Evolutionary conservation across 2,113 vertebrate genomes (phyloP), one percentile per base, ranked within the genome.

Genomic region (Fulica atra): DNA sequence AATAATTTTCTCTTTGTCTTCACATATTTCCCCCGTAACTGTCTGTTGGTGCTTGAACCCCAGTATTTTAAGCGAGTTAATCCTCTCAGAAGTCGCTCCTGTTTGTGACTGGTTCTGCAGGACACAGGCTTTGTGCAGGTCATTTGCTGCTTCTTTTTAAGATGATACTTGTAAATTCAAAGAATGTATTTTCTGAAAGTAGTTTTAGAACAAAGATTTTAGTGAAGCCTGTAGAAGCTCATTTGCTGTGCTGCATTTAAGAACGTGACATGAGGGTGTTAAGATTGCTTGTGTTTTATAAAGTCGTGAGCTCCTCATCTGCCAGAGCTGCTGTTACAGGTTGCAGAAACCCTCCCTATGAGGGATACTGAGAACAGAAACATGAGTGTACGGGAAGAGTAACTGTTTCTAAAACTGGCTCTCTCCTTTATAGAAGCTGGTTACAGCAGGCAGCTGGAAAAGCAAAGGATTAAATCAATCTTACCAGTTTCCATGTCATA

Each of bases 371-470:
- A 54, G 42, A 79, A 59, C 23, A 80, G 68, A 63, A 74, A 76
- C 5, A 4, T 1, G 9, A 7, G 3, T 0, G 7, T n/a, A 9
- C 36, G 16, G 40, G 40, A 53, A 53, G 42, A 66, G 23, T 7
- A 61, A 9, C 31, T 38, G 17, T 60, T 74, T 29, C 18, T 21
- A 53, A 26, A 80, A 40, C n/a, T 16, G 26, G 9, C 44, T 81
- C 3, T 64, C 10, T 51, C 20, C 53, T 68, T 36, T 19, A 11
- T 6, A 61, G 73, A 53, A 68, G 48, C 35, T 21, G 46, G 51
- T 63, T 36, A 20, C 35, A 68, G 73, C 56, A 77, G 53, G 20
- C 24, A 76, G 50, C 44, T 86, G 71, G 44, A 35, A 72, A 51
- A 74, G 18, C n/a, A n/a, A 28, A 17, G 11, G 8, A 14, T 56